These are phyloP conservation scores for Felis chaus DNA, from an alignment of 2,113 vertebrate genomes.

Conservation along the genomic window DNA sequence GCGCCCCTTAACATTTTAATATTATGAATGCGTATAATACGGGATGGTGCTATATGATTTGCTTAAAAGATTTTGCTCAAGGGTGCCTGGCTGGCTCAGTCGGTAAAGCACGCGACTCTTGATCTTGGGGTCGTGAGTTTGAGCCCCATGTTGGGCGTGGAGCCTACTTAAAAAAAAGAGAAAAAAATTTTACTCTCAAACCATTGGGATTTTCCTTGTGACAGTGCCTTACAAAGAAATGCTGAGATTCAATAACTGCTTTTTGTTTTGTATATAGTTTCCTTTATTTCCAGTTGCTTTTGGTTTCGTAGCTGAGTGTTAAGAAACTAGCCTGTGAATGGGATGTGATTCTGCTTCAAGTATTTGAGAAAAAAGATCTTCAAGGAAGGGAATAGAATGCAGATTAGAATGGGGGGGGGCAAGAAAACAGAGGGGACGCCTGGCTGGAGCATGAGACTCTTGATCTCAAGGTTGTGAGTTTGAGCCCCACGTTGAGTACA, in stretches of 20 bases:
- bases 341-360: not conserved
- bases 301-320: constrained; percentile 9
- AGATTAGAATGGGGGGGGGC: not conserved
- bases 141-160: not conserved
- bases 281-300: constrained; percentile 36
- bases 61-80: not conserved
- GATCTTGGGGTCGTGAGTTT: not conserved
- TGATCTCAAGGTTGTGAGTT: not conserved
- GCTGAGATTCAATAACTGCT: constrained; percentile 2
- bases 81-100: not conserved
- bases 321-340: not conserved
- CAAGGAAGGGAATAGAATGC: not conserved
- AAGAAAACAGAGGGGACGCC: not conserved
- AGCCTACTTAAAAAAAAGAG: not conserved
- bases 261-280: not conserved
- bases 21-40: not conserved
- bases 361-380: not conserved
- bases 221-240: not conserved
- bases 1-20: not conserved
- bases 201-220: not conserved
- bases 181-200: not conserved
- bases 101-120: not conserved
- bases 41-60: not conserved
- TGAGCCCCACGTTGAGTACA: not conserved
- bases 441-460: not conserved